phyloP scores from a whole-genome alignment of 2,113 vertebrate species.

The Carollia perspicillata region DNA sequence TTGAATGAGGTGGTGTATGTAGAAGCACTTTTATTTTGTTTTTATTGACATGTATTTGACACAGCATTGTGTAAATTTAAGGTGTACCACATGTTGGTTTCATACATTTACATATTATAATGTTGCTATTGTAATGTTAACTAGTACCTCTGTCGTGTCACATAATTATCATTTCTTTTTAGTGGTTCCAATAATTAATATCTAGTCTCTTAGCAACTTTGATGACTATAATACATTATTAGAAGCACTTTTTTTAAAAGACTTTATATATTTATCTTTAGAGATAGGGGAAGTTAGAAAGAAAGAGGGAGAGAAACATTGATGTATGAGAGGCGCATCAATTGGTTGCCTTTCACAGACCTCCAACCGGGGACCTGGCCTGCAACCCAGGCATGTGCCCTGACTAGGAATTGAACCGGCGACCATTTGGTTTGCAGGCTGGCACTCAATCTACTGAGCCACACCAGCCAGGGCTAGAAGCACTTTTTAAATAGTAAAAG shows the following conservation, averaged over 20 bases:
- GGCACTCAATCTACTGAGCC: no score
- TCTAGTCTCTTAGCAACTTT: not conserved
- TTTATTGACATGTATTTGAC: not conserved
- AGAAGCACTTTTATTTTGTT: not conserved
- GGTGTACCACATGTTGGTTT: not conserved
- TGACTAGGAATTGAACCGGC: no score
- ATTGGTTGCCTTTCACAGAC: no score
- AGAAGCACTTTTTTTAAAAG: not conserved
- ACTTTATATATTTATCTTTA: no score
- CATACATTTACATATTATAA: not conserved
- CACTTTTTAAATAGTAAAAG: not conserved
- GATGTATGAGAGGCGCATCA: no score
- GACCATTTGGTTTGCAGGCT: no score
- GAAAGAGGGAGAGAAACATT: no score
- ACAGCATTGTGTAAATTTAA: not conserved
- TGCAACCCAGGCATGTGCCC: no score
- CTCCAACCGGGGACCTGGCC: no score
- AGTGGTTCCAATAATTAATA: not conserved
- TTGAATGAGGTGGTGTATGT: constrained; percentile 11
- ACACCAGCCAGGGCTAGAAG: not conserved
- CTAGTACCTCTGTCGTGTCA: not conserved
- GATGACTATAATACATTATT: no score
- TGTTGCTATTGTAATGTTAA: not conserved
- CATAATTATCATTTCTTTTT: not conserved
- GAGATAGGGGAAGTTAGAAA: no score